A percentile compares a stretch with the other conserved stretches of the same genome.
These are phyloP conservation scores for Eclectus roratus DNA, from an alignment of 2,113 vertebrate species.

Conservation along the genomic window DNA sequence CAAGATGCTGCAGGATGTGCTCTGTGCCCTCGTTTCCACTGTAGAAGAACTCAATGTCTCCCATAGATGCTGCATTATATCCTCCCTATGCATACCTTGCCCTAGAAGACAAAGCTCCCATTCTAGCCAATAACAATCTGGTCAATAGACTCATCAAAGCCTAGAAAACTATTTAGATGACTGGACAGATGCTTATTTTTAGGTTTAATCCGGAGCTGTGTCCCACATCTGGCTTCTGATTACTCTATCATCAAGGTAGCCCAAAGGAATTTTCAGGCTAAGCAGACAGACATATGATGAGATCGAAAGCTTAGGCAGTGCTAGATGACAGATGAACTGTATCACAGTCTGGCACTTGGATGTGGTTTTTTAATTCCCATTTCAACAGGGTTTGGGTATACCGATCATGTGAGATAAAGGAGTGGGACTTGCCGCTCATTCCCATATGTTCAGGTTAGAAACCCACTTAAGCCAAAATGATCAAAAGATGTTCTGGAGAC, in stretches of 20 bases:
- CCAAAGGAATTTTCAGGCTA: background rate
- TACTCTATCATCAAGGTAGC: background rate
- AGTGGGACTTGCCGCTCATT: background rate
- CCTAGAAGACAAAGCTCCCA: background rate
- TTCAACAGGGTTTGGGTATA: background rate
- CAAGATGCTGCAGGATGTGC: background rate
- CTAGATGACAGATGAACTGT: background rate
- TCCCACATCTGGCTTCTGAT: background rate
- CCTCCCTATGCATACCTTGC: background rate
- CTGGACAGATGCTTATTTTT: background rate
- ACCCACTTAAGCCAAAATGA: background rate
- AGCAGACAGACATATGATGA: background rate
- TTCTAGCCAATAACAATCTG: background rate
- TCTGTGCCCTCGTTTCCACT: background rate
- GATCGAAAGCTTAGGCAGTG: background rate
- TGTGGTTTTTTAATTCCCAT: background rate
- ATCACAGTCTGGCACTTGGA: background rate
- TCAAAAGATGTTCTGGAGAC: background rate
- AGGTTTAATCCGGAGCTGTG: background rate
- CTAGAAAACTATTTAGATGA: background rate
- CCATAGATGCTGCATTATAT: background rate
- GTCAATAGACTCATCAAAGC: background rate
- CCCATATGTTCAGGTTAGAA: background rate
- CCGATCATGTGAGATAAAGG: rapidly evolving
- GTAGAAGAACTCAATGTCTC: background rate